Conservation (phyloP, 1,140 invertebrate species). For the Drosophila simulans region DNA sequence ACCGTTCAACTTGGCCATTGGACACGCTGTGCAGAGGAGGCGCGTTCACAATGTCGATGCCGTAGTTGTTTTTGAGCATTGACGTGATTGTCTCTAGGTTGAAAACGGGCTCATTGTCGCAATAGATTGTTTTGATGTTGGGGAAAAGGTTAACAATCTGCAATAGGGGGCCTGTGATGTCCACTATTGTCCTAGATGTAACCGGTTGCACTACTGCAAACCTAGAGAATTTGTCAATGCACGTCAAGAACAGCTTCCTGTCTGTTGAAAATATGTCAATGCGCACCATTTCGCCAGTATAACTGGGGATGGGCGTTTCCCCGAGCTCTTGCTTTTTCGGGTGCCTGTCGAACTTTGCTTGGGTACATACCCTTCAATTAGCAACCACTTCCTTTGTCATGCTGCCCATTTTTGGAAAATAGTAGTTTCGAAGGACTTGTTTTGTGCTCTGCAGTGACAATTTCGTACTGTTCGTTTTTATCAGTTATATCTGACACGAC, state of each 20-base stretch:
- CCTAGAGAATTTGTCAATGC: neutral
- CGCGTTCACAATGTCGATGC: conserved; percentile 10
- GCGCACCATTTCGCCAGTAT: too few species aligned
- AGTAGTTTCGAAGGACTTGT: conserved; percentile 3
- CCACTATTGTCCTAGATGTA: conserved; percentile 8
- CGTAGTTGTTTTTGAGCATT: neutral
- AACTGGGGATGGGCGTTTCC: conserved; percentile 7
- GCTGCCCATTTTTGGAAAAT: conserved; percentile 8
- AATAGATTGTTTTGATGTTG: conserved; percentile 24
- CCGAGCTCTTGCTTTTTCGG: conserved; percentile 31
- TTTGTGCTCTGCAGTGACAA: neutral
- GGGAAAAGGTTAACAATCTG: neutral
- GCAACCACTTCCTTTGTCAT: neutral
- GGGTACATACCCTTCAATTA: conserved; percentile 6
- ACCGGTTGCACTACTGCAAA: too few species aligned
- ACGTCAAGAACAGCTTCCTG: neutral
- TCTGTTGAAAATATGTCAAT: too few species aligned
- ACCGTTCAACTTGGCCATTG: neutral
- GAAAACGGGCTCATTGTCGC: conserved; percentile 35
- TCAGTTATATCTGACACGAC: too few species aligned
- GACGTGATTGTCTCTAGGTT: conserved; percentile 16
- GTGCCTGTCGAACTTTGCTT: conserved; percentile 39
- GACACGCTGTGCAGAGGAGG: conserved; percentile 4
- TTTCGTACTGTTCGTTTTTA: too few species aligned
- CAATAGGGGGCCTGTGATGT: conserved; percentile 2